Evolutionary conservation across 2,888 invertebrate species (phyloP), one percentile per base, ranked within the genome.

Genomic region (Ectemnius cavifrons): DNA sequence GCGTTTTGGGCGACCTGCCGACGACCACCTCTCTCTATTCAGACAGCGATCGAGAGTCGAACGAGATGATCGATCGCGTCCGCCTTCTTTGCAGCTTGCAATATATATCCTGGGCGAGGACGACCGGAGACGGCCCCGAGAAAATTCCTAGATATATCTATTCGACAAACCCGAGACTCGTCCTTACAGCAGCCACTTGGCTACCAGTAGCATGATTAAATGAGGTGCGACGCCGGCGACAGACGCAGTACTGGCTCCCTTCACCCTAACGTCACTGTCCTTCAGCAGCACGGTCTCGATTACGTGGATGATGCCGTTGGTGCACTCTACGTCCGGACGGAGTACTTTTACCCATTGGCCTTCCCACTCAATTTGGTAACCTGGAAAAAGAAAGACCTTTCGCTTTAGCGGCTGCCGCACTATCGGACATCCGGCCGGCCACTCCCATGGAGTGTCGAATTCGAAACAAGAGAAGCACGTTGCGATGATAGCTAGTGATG

Each of bases 231-330:
- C 71, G 71, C 85, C 85, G 28, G 89, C 80, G 78, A 89, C 87
- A 64, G 91, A 90, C 20, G 92, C 84, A 37, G 37, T 11, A 11
- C 37, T 37, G n/a, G 91, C 89, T 46, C 90, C 91, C 70, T 94
- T 94, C 71, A 96, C 95, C 80, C 94, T 93, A 77, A 98, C 94
- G 91, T 98, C 98, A 86, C 95, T 95, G 86, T 96, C 96, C 87
- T 94, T 93, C 74, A 97, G 92, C 88, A 98, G 94, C 4, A 98
- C 97, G 82, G 93, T 94, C 89, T 98, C 97, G 88, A 98, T 97
- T 78, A 98, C 97, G 91, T 98, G 98, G 84, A 98, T 98, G 84
- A 97, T 96, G 65, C 98, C 98, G 90, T 98, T 98, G 91, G 97
- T 98, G 91, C 98, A 98, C 87, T 97, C 96, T 4, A 99, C 97